A percentile compares a stretch with the other conserved stretches of the same genome.
These are phyloP conservation scores for Syrrhaptes paradoxus DNA, from an alignment of 2,113 vertebrate species.

Conservation along the genomic window DNA sequence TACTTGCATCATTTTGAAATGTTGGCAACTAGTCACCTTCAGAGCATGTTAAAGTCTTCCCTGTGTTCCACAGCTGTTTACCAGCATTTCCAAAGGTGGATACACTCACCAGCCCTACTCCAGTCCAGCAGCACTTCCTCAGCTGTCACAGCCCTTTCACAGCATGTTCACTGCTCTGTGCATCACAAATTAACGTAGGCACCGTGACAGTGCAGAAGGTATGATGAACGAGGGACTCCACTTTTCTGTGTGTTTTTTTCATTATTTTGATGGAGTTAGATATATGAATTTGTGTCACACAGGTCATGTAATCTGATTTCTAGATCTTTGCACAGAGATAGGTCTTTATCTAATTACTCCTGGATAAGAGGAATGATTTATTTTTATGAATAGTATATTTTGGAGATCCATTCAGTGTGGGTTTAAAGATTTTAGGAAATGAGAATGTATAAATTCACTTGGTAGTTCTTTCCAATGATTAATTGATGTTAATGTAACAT, in stretches of 20 bases:
- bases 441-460: not conserved
- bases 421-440: not conserved
- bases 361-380: not conserved
- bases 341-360: not conserved
- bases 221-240: not conserved
- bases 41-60: accelerated
- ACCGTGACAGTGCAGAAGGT: not conserved
- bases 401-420: not conserved
- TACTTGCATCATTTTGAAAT: not conserved
- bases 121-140: not conserved
- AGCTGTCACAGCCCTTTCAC: not conserved
- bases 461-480: not conserved
- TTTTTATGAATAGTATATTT: not conserved
- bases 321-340: not conserved
- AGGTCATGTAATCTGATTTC: not conserved
- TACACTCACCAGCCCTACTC: not conserved
- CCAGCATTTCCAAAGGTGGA: not conserved
- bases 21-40: not conserved
- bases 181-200: not conserved
- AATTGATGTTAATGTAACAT: not conserved
- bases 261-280: not conserved
- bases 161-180: not conserved
- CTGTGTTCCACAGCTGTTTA: not conserved
- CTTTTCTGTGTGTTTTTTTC: not conserved
- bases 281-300: not conserved